Evolutionary conservation across 1,140 invertebrate genomes (phyloP), one percentile per base, ranked within the genome.

Genomic region (Druon quercuslanigerum): DNA sequence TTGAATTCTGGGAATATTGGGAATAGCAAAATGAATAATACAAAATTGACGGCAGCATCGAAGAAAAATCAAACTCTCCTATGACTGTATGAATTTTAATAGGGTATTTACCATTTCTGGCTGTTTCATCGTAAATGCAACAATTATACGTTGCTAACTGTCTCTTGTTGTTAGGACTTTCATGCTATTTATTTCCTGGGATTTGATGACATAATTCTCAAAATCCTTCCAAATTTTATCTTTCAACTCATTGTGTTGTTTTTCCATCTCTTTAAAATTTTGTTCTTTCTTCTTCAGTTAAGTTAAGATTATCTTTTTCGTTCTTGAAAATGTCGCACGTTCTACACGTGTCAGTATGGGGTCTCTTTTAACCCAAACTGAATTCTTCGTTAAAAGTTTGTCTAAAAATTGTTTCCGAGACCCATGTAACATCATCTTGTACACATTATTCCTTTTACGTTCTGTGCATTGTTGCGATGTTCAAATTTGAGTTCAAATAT

Each of bases 351-450:
- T 77, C 76, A 2, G 76, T 54, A 56, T 78, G 57, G 0, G 51
- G 60, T 13, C 46, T 20, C 71, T 78, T 78, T 33, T 72, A 78
- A 20, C 57, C 20, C 9, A 79, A 51, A 75, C 70, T 79, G 54
- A 66, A 79, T 72, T 79, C 71, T 14, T 17, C 50, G 54, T 79
- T 79, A 25, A 76, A 76, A 33, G 76, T 76, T 13, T 76, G 19
- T 13, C 74, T 54, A 40, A 79, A 79, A 17, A 79, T 79, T 6
- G 52, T 17, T 50, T 73, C 50, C 14, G 71, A 73, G 1, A 79
- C 78, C 25, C 0, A 33, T 9, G 54, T 50, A 11, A 46, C 76
- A 12, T 51, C 72, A 19, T n/a, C 19, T 70, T 70, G 71, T 8
- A 54, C 16, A 50, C 78, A 70, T 16, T 70, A 19, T 9, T 54